Conservation (phyloP, 2,888 invertebrate species). For the Neoascia interrupta region DNA sequence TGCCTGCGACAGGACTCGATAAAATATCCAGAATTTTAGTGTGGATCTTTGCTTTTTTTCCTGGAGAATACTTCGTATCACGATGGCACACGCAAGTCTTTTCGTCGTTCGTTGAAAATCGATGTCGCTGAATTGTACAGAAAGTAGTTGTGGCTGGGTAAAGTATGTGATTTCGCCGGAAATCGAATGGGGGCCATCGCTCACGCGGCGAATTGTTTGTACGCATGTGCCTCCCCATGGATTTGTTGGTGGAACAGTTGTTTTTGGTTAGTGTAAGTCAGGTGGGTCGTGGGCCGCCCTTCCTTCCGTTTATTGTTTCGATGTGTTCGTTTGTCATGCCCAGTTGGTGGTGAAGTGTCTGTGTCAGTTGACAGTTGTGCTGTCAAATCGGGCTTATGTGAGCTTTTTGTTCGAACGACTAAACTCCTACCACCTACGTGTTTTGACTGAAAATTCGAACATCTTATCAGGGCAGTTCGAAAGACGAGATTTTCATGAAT, state of each 20-base stretch:
- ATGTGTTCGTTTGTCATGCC: too few species aligned
- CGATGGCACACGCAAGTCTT: conserved; percentile 65
- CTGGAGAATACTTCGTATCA: conserved; percentile 41
- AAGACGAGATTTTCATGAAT: conserved; percentile 46
- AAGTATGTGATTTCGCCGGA: conserved; percentile 51
- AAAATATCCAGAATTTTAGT: conserved; percentile 15
- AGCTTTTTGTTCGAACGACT: conserved; percentile 55
- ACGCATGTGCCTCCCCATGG: conserved; percentile 44
- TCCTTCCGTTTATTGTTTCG: too few species aligned
- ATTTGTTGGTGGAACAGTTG: conserved; percentile 45
- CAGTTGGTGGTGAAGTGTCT: neutral
- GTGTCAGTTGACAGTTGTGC: conserved; percentile 31
- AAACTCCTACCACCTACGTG: conserved; percentile 39
- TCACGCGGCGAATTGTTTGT: conserved; percentile 39
- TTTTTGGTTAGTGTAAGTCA: conserved; percentile 32
- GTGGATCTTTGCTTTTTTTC: conserved; percentile 23
- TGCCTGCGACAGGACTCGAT: conserved; percentile 46
- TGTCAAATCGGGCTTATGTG: conserved; percentile 43
- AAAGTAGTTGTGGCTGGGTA: conserved; percentile 57
- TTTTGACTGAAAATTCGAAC: conserved; percentile 57
- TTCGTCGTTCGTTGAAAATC: conserved; percentile 68
- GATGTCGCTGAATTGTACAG: conserved; percentile 66
- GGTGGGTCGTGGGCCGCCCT: neutral
- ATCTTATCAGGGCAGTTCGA: conserved; percentile 48
- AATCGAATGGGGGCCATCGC: conserved; percentile 46